Conservation (phyloP, 2,113 vertebrate species). For the Tupaia tana region DNA sequence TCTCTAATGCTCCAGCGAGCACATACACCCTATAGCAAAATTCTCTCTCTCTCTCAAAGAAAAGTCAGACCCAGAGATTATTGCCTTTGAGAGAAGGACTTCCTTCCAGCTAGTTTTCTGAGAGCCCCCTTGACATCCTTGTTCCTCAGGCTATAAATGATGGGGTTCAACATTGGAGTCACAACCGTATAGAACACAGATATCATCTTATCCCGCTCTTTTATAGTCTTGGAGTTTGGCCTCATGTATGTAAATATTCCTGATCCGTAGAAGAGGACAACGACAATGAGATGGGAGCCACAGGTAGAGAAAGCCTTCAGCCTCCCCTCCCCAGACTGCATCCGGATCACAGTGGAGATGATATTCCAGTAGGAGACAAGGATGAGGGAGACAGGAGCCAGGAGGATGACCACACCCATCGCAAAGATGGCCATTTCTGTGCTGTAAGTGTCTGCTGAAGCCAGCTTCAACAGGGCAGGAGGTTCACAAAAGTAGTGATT, state of each 20-base stretch:
- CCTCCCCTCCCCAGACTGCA: constrained; percentile 51
- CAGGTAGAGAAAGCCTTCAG: constrained; percentile 69
- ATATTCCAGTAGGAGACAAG: constrained; percentile 76
- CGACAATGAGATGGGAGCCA: constrained; percentile 66
- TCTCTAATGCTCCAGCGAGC: too few species aligned
- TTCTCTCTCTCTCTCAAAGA: too few species aligned
- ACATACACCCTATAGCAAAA: too few species aligned
- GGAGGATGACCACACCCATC: not conserved
- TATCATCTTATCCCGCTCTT: constrained; percentile 51
- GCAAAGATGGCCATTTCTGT: constrained; percentile 65
- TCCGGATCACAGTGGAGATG: constrained; percentile 63
- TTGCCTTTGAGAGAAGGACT: not conserved
- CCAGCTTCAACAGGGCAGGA: constrained; percentile 74
- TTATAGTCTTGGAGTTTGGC: constrained; percentile 64
- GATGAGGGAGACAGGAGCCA: constrained; percentile 68
- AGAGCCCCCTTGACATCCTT: constrained; percentile 68
- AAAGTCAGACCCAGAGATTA: not conserved
- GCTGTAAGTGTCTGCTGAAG: constrained; percentile 51
- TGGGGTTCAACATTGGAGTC: constrained; percentile 70
- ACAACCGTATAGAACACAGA: constrained; percentile 68
- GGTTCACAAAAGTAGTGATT: constrained; percentile 82
- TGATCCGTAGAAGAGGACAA: constrained; percentile 61
- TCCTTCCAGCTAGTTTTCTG: constrained; percentile 54
- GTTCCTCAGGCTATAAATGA: constrained; percentile 76
- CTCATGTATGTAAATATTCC: constrained; percentile 72